These are phyloP conservation scores for Sinocyclocheilus maitianheensis DNA, from an alignment of 2,113 vertebrate genomes.

Conservation along the genomic window DNA sequence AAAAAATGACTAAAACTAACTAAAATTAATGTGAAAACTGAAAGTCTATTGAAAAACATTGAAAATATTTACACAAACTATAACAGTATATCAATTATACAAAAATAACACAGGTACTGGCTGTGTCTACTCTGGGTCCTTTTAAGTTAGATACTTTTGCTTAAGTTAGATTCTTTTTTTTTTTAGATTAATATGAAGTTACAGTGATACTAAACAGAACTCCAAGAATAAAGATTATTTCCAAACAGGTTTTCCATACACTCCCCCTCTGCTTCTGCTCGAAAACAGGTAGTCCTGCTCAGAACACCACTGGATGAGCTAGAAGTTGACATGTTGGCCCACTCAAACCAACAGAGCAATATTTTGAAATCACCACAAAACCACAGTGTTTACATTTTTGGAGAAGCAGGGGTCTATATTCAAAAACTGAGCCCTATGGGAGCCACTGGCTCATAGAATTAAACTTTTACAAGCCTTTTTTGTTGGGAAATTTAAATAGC, in stretches of 20 bases:
- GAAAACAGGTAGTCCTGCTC: background rate
- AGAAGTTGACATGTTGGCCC: background rate
- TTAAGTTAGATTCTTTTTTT: no score
- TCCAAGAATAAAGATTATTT: background rate
- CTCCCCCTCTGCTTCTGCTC: background rate
- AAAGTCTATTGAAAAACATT: background rate
- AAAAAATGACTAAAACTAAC: background rate
- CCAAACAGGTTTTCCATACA: background rate
- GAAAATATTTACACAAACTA: background rate
- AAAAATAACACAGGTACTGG: background rate
- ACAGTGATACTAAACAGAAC: background rate
- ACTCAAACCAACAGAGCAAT: background rate
- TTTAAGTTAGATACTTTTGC: background rate
- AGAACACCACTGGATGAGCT: background rate
- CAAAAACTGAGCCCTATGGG: background rate
- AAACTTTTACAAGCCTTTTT: background rate
- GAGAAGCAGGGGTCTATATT: background rate
- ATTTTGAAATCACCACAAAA: slow-evolving; percentile 16
- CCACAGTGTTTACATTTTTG: background rate
- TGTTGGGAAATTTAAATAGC: background rate
- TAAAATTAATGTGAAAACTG: background rate
- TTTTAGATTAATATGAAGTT: background rate
- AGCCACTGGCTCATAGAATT: background rate
- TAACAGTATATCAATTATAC: background rate
- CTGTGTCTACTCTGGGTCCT: background rate